Evolutionary conservation across 2,888 invertebrate species (phyloP), one percentile per base, ranked within the genome.

Genomic region (Phortica magna): DNA sequence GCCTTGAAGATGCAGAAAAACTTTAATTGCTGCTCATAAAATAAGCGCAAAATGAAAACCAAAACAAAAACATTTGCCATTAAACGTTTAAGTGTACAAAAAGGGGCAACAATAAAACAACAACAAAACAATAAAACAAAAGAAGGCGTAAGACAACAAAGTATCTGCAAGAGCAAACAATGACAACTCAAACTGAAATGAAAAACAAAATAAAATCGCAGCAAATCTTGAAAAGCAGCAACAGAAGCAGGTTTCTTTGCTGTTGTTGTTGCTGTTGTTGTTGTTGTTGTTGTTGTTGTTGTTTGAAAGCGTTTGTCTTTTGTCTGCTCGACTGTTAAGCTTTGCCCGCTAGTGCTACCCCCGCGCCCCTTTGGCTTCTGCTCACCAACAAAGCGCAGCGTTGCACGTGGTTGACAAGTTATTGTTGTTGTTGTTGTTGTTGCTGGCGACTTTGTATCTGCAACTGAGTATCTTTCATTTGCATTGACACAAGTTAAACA

Each of bases 21-120:
- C 77, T 84, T 85, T 85, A 85, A 85, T 85, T 85, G 81, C 83
- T 76, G 83, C 78, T 77, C 84, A 85, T 85, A 81, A 83, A 83
- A 78, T 64, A 64, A 39, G 61, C 75, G 73, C 75, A 75, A 81
- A 76, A 79, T 64, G 73, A 77, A 77, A 22, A 74, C 41, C 48
- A 73, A 65, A 78, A 80, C 78, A 80, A 74, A 78, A 43, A n/a
- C 67, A 67, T 67, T 67, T 67, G 41, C 42, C 19, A 67, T 67
- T 43, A 43, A 19, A 19, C 14, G 48, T 43, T 17, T 43, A 42
- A 43, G 7, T 67, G n/a, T 39, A 31, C 12, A 43, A 64, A 64
- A 31, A 31, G 19, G 68, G 9, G 41, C 14, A 57, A 19, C 17
- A 59, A 59, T 22, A 65, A 31, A 39, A 65, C 17, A 14, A 48